Percentiles rank a stretch among this genome's conserved stretches.
Evolutionary conservation across 2,113 vertebrate species (phyloP).

Genomic region (Ictalurus punctatus): DNA sequence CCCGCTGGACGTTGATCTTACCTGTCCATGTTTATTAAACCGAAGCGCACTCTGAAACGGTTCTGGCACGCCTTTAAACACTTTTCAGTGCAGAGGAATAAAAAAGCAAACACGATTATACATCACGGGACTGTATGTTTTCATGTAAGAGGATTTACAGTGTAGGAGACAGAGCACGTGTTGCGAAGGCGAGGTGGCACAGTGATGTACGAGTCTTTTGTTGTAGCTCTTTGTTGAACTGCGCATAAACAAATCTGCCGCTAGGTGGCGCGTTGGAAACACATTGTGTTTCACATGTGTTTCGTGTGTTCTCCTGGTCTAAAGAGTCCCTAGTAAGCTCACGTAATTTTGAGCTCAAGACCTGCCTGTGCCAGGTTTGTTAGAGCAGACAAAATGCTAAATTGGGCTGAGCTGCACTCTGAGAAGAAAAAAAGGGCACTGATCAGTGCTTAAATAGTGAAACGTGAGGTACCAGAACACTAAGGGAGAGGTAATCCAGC

Average conservation of each 20-base stretch:
- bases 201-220: slow-evolving; percentile 52
- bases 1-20: slow-evolving; percentile 19
- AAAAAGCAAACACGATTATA: neutral
- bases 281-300: neutral
- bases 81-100: neutral
- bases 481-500: neutral
- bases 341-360: neutral
- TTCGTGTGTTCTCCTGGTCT: neutral
- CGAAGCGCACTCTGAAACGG: neutral
- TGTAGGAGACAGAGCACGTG: neutral
- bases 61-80: slow-evolving; percentile 17
- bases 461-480: neutral
- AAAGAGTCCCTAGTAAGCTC: neutral
- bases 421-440: neutral
- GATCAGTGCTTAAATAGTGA: neutral
- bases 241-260: neutral
- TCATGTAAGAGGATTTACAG: slow-evolving; percentile 9
- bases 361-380: neutral
- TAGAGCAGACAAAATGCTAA: neutral
- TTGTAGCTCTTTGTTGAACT: slow-evolving; percentile 48
- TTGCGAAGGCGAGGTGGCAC: slow-evolving; percentile 23
- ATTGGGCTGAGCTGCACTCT: neutral
- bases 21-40: slow-evolving; percentile 39
- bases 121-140: neutral
- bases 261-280: slow-evolving; percentile 34